Conservation (phyloP, 2,888 invertebrate species). For the Entomobrya proxima region DNA sequence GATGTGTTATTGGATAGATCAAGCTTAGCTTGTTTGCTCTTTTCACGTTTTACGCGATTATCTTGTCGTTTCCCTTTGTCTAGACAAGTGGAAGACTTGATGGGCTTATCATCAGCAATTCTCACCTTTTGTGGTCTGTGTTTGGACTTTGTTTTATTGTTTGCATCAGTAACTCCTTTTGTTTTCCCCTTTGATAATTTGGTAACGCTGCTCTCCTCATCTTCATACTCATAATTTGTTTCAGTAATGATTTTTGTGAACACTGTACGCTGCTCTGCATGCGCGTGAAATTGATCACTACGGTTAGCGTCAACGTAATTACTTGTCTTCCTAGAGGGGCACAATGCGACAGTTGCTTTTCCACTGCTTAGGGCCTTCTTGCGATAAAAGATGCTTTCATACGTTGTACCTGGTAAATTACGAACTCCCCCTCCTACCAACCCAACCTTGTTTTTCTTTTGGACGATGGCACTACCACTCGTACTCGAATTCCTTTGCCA, state of each 20-base stretch:
- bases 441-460: no score
- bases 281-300: no score
- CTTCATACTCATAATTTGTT: constrained; percentile 34
- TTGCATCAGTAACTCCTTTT: neutral
- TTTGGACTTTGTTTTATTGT: neutral
- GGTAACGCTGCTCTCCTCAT: no score
- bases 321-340: neutral
- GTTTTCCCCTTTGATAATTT: neutral
- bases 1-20: no score
- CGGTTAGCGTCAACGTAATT: neutral
- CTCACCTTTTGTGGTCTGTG: neutral
- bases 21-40: no score
- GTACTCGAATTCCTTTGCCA: no score
- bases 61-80: neutral
- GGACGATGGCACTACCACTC: no score
- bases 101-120: neutral
- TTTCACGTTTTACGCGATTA: neutral
- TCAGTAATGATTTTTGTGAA: constrained; percentile 24
- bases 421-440: no score
- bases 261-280: neutral
- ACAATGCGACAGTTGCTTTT: neutral
- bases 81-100: neutral
- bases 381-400: constrained; percentile 14
- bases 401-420: no score
- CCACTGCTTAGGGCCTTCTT: constrained; percentile 23